Conservation (phyloP, 2,113 vertebrate genomes). For the Clarias batrachus region DNA sequence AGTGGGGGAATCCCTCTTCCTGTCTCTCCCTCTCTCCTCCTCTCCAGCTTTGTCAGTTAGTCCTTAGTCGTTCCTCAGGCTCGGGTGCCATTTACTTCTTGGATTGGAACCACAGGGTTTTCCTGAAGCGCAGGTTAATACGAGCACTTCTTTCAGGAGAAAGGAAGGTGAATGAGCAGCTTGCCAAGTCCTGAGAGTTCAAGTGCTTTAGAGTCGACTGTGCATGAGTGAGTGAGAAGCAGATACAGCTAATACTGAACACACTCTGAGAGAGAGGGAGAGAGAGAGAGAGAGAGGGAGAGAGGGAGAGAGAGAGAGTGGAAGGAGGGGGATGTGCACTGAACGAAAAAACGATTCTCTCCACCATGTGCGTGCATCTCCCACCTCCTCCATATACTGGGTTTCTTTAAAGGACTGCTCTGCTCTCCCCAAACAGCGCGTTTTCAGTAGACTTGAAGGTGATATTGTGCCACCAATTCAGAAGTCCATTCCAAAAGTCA, state of each 20-base stretch:
- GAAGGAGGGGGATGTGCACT: slow-evolving; percentile 26
- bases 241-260: slow-evolving; percentile 37
- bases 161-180: slow-evolving; percentile 25
- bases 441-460: background rate
- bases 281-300: slow-evolving; percentile 36
- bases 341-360: slow-evolving; percentile 14
- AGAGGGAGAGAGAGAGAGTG: slow-evolving; percentile 34
- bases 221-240: slow-evolving; percentile 37
- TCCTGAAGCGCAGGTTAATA: slow-evolving; percentile 30
- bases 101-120: slow-evolving; percentile 5
- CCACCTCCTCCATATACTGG: slow-evolving; percentile 20
- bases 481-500: background rate
- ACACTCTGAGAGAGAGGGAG: slow-evolving; percentile 19
- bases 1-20: slow-evolving; percentile 46
- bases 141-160: slow-evolving; percentile 17
- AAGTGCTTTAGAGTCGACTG: slow-evolving; percentile 41
- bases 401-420: background rate
- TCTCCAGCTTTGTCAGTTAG: slow-evolving; percentile 37
- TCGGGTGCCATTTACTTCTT: slow-evolving; percentile 26
- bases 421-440: background rate
- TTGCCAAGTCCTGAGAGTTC: slow-evolving; percentile 44
- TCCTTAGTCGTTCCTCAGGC: slow-evolving; percentile 37
- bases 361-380: slow-evolving; percentile 5
- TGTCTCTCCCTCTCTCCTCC: slow-evolving; percentile 20
- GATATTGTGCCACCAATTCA: background rate